Evolutionary conservation across 1,140 invertebrate species (phyloP).

Genomic region (Drosophila mauritiana): DNA sequence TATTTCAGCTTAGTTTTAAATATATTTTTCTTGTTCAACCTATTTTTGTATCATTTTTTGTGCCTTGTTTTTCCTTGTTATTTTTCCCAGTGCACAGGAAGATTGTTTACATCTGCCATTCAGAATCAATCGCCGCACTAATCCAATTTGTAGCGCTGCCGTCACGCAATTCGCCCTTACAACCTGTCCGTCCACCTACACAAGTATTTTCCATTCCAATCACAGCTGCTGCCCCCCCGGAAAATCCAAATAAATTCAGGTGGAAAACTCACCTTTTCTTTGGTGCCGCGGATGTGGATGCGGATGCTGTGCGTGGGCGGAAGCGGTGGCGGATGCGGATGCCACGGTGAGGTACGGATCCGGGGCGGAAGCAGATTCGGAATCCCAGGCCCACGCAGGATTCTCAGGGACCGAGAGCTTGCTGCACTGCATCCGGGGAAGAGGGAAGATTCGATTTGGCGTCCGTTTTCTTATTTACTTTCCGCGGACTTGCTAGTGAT

Average conservation of each 20-base stretch:
- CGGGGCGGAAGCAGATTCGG: constrained; percentile 2
- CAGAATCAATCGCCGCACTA: constrained; percentile 27
- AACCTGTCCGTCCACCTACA: constrained; percentile 5
- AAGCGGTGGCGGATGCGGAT: neutral
- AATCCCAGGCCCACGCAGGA: constrained; percentile 32
- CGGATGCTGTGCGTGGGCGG: constrained; percentile 10
- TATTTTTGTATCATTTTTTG: too few species aligned
- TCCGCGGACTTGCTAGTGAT: neutral
- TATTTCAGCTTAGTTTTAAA: too few species aligned
- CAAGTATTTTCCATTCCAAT: neutral
- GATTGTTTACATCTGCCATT: constrained; percentile 36
- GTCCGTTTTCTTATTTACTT: neutral
- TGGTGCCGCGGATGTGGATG: neutral
- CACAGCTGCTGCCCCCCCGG: too few species aligned
- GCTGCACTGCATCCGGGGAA: constrained; percentile 13
- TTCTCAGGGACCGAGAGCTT: neutral
- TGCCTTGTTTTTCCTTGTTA: too few species aligned
- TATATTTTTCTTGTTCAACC: too few species aligned
- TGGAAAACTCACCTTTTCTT: constrained; percentile 25
- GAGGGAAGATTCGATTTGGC: neutral
- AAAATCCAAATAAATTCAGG: neutral
- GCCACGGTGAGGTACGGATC: neutral
- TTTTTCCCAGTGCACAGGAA: constrained; percentile 7
- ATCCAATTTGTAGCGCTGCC: constrained; percentile 37
- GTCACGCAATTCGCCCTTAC: constrained; percentile 34